phyloP scores from a whole-genome alignment of 2,113 vertebrate genomes.

The Urocynchramus pylzowi region DNA sequence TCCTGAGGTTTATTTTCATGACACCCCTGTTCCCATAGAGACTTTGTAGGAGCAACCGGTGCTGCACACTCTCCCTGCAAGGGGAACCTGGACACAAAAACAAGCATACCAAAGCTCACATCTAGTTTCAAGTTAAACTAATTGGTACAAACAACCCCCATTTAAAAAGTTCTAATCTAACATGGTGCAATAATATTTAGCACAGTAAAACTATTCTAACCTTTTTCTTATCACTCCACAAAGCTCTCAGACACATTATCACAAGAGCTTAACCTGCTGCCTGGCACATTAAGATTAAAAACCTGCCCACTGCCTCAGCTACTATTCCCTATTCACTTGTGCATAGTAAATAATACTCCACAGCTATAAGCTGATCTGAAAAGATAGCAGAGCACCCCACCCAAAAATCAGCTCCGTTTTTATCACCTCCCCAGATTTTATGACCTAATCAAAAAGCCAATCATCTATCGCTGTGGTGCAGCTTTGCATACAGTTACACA shows the following conservation, averaged over 20 bases:
- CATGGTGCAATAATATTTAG: not conserved
- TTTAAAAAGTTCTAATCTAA: not conserved
- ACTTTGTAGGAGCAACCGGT: not conserved
- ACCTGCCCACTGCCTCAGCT: not conserved
- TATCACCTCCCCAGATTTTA: conserved; percentile 34
- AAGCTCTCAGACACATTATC: not conserved
- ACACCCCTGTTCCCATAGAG: not conserved
- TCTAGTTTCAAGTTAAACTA: not conserved
- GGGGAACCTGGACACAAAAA: not conserved
- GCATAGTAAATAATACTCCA: not conserved
- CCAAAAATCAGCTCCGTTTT: conserved; percentile 8
- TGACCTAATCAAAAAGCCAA: not conserved
- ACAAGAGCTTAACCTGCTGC: not conserved
- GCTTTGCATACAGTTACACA: not conserved
- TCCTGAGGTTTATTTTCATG: not conserved
- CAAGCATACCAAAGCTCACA: not conserved
- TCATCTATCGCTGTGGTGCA: not conserved
- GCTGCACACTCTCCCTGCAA: not conserved
- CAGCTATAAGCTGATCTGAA: not conserved
- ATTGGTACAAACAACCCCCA: not conserved
- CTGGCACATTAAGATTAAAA: conserved; percentile 32
- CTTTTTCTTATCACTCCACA: not conserved
- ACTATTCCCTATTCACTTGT: not conserved
- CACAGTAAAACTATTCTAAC: not conserved
- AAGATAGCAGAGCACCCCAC: not conserved